Percentiles rank a stretch among this genome's conserved stretches.
phyloP scores from a whole-genome alignment of 2,113 vertebrate genomes.

The Sciurus niger region DNA sequence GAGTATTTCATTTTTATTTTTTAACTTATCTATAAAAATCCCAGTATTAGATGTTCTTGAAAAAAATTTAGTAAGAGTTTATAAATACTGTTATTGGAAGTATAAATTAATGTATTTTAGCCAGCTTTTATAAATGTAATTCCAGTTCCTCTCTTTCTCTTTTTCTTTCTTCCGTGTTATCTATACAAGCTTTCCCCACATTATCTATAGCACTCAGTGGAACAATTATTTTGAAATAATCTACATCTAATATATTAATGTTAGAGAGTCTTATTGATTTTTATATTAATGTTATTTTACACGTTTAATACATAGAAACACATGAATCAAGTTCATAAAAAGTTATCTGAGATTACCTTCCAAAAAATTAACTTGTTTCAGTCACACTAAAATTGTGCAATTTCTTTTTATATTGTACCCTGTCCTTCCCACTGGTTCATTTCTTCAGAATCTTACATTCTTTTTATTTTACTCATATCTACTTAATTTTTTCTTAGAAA shows the following conservation, averaged over 20 bases:
- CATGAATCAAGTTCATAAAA: not conserved
- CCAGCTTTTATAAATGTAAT: too few relatives aligned
- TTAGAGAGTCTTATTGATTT: not conserved
- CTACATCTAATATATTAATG: not conserved
- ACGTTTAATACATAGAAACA: not conserved
- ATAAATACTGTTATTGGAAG: not conserved
- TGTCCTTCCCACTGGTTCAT: not conserved
- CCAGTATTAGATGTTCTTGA: not conserved
- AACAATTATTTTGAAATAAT: not conserved
- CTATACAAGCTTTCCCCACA: too few relatives aligned
- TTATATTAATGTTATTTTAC: not conserved
- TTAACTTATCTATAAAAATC: not conserved
- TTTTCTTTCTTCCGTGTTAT: too few relatives aligned
- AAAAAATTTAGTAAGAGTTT: slow-evolving; percentile 13
- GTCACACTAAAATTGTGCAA: not conserved
- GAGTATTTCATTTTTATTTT: not conserved
- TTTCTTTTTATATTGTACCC: not conserved
- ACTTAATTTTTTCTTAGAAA: not conserved
- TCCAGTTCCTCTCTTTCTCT: too few relatives aligned
- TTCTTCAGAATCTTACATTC: not conserved
- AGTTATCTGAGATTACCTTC: not conserved
- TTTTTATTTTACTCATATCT: not conserved
- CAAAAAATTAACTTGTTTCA: not conserved
- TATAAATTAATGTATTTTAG: not conserved
- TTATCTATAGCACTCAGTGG: fast-evolving